Conservation (phyloP, 2,888 invertebrate species). For the Volucella bombylans region DNA sequence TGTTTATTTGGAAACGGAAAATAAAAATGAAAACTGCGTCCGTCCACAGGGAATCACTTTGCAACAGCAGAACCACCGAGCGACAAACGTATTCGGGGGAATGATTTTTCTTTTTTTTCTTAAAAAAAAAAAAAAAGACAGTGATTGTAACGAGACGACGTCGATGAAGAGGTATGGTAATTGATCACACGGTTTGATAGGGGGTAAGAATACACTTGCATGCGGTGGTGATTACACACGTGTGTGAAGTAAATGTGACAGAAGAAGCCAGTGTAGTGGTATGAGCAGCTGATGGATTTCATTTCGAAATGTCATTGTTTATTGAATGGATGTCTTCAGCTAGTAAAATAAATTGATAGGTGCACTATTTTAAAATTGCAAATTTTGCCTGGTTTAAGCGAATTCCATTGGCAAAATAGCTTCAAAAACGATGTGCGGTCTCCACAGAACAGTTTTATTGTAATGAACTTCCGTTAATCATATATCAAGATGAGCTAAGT, state of each 20-base stretch:
- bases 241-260: conserved; percentile 61
- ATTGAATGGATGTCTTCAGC: conserved; percentile 16
- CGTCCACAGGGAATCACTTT: conserved; percentile 57
- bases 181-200: conserved; percentile 49
- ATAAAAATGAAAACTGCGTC: conserved; percentile 56
- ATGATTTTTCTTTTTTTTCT: conserved; percentile 31
- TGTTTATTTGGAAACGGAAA: conserved; percentile 55
- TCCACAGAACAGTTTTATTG: too few relatives aligned
- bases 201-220: conserved; percentile 67
- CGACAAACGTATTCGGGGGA: conserved; percentile 55
- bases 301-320: conserved; percentile 63
- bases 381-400: too few relatives aligned
- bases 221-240: conserved; percentile 43
- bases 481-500: too few relatives aligned
- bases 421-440: too few relatives aligned
- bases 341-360: too few relatives aligned
- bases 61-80: conserved; percentile 60
- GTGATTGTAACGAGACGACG: not conserved
- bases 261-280: conserved; percentile 22
- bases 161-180: not conserved
- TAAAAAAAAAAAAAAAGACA: not conserved
- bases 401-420: too few relatives aligned
- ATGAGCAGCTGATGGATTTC: conserved; percentile 55
- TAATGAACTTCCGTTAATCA: too few relatives aligned
- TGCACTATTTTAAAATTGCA: too few relatives aligned